Percentiles rank a stretch among this genome's conserved stretches.
phyloP scores from a whole-genome alignment of 2,113 vertebrate species.

The Scomber scombrus region DNA sequence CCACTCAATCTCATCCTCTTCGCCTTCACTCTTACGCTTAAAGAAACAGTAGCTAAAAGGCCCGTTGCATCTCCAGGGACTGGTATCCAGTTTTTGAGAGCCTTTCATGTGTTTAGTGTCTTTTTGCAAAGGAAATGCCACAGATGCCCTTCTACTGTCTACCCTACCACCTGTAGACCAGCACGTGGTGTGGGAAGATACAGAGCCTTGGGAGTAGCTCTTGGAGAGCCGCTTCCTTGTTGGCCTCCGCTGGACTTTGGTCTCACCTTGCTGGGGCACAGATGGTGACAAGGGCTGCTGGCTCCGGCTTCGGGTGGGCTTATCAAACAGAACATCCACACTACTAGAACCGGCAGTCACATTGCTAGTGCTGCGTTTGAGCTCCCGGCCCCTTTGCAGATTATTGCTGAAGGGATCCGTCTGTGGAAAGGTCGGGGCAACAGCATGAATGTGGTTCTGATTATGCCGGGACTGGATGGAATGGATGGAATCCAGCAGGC shows the following conservation, averaged over 20 bases:
- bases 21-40: conserved; percentile 84
- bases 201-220: conserved; percentile 93
- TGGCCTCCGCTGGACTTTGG: conserved; percentile 85
- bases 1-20: conserved; percentile 90
- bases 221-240: conserved; percentile 92
- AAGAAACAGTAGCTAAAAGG: conserved; percentile 98
- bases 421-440: conserved; percentile 82
- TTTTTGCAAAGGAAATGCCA: conserved; percentile 86
- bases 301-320: conserved; percentile 84
- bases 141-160: conserved; percentile 83
- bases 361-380: conserved; percentile 89
- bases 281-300: conserved; percentile 81
- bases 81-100: conserved; percentile 89
- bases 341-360: conserved; percentile 83
- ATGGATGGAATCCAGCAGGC: conserved; percentile 88
- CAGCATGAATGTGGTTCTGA: conserved; percentile 86
- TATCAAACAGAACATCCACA: conserved; percentile 87
- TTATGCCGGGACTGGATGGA: conserved; percentile 87
- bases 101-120: conserved; percentile 88
- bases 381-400: conserved; percentile 87
- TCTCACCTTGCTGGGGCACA: conserved; percentile 79
- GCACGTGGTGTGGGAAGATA: conserved; percentile 83
- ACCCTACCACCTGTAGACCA: conserved; percentile 79
- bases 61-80: conserved; percentile 92
- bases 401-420: conserved; percentile 85